Evolutionary conservation across 2,113 vertebrate genomes (phyloP).

Genomic region (Corythaixoides concolor): DNA sequence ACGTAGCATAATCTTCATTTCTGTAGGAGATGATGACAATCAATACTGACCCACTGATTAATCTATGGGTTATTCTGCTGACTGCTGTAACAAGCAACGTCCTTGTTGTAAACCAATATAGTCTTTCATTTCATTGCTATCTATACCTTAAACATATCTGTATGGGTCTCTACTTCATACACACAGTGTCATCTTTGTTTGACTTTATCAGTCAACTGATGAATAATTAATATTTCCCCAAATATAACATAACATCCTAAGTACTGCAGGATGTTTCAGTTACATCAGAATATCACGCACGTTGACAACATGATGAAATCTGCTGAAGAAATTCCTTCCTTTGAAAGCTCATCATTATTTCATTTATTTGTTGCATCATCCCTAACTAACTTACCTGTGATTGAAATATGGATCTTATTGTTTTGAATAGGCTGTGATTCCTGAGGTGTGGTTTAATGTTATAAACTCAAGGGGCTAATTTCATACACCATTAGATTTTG

Average conservation of each 20-base stretch:
- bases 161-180: neutral
- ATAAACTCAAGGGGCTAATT: neutral
- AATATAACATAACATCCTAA: neutral
- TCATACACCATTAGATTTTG: neutral
- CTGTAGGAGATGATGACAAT: neutral
- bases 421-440: neutral
- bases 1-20: neutral
- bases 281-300: neutral
- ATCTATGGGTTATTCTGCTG: neutral
- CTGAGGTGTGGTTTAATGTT: neutral
- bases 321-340: neutral
- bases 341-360: neutral
- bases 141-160: neutral
- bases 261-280: neutral
- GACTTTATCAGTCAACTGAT: neutral
- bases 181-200: neutral
- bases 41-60: neutral
- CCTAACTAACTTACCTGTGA: neutral
- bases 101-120: neutral
- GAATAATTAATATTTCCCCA: neutral
- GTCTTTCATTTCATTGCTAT: neutral
- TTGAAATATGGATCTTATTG: neutral
- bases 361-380: neutral
- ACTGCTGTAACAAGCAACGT: neutral
- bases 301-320: neutral